These are phyloP conservation scores for Barypeithes pellucidus DNA, from an alignment of 2,888 invertebrate species.

Conservation along the genomic window DNA sequence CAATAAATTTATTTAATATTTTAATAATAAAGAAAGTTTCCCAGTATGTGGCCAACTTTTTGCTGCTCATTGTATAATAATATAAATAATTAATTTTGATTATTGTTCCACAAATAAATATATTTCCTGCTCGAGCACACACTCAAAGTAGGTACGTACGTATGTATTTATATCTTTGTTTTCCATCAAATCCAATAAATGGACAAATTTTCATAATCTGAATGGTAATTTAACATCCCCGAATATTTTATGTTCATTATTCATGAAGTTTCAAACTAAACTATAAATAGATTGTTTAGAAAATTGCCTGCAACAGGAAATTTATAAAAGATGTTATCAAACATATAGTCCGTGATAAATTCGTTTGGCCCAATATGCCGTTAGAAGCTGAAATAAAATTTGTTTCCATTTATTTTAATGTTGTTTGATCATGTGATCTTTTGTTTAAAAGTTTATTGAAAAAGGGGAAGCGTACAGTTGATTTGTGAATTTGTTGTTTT, in stretches of 20 bases:
- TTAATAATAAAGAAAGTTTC: no score
- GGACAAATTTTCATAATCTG: no score
- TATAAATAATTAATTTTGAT: no score
- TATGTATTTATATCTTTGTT: no score
- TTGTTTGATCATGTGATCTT: neutral
- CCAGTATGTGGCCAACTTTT: no score
- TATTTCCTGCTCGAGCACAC: no score
- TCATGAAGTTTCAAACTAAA: neutral
- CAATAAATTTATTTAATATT: no score
- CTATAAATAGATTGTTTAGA: neutral
- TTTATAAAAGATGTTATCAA: conserved; percentile 1
- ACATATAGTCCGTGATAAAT: neutral
- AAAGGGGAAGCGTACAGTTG: neutral
- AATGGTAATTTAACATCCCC: no score
- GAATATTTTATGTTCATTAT: neutral
- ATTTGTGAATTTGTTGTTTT: neutral
- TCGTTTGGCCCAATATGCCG: neutral
- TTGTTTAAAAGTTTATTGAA: conserved; percentile 5
- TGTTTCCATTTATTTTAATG: conserved; percentile 12
- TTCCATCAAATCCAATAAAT: no score
- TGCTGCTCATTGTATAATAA: no score
- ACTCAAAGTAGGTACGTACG: no score
- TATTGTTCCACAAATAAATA: no score
- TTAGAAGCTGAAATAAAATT: conserved; percentile 7
- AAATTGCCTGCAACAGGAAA: neutral